Base-by-base conservation (phyloP, 2,888 invertebrate genomes). In the Ecliptopera silaceata region DNA sequence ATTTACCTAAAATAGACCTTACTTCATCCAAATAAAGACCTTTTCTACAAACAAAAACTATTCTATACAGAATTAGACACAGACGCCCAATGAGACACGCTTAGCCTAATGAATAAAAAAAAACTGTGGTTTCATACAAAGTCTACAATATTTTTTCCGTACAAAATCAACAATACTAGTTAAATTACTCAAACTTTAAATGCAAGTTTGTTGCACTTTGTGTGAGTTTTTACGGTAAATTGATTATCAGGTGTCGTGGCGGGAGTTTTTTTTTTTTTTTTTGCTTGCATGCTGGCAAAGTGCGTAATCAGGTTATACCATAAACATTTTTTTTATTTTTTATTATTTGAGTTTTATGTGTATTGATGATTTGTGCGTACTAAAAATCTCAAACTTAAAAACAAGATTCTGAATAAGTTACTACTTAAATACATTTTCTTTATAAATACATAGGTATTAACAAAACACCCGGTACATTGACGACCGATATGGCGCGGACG, bases 41-140 rank as follows among this genome's bases (percentile, higher is more conserved):
- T 56, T 51, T 60, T 55, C 57, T 4, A 22, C 18, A 13, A 11
- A 47, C 29, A 17, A 31, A 41, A 29, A 8, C 5, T 4, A 41
- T 49, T 44, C 45, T 45, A 45, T 47, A 48, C 36, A 53, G 39
- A 59, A 63, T 56, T 64, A 20, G 65, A 44, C 66, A 69, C 71
- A 70, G 77, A 81, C 75, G 70, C 75, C 77, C 70, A 80, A 85
- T 85, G 73, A 69, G 84, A 68, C 72, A 82, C 85, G 88, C 75
- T 79, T 65, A 72, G 66, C 53, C 54, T 59, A 66, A 62, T 62
- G 84, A 83, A 86, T 84, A 74, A 69, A 62, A 69, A 70, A 65
- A 63, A 71, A 71, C 72, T 71, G 72, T 69, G 67, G 66, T 72
- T 75, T 75, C 82, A 80, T 77, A 61, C 74, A 63, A 64, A 38